Conservation (phyloP, 2,797 vertebrate genomes). For the Coracias cyanogaster region DNA sequence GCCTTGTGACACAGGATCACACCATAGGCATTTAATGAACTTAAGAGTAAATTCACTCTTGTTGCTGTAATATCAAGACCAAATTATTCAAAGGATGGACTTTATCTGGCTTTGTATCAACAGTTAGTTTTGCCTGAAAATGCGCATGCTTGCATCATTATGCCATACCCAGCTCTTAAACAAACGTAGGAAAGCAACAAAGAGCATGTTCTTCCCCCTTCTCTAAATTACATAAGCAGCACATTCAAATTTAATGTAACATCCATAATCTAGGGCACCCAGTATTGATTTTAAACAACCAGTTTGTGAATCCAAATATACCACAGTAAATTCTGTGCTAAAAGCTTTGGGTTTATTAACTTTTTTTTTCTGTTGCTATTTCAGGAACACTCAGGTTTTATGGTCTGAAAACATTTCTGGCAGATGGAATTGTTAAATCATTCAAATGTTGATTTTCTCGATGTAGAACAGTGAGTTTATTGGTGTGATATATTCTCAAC, state of each 20-base stretch:
- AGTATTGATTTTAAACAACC: not conserved
- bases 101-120: not conserved
- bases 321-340: not conserved
- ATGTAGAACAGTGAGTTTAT: not conserved
- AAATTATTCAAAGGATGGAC: not conserved
- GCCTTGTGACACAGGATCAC: not conserved
- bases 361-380: not conserved
- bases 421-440: not conserved
- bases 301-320: not conserved
- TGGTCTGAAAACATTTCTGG: not conserved
- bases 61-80: not conserved
- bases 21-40: not conserved
- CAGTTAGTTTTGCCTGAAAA: not conserved
- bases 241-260: not conserved
- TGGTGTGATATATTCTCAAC: not conserved
- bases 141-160: not conserved
- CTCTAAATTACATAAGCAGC: not conserved
- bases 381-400: not conserved
- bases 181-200: not conserved
- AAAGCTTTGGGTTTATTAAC: not conserved
- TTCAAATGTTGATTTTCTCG: not conserved
- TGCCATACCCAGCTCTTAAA: not conserved
- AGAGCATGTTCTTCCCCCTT: not conserved
- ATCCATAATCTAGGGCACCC: not conserved
- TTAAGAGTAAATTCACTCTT: not conserved